phyloP scores from a whole-genome alignment of 2,888 invertebrate genomes.

The Anthophora plumipes region DNA sequence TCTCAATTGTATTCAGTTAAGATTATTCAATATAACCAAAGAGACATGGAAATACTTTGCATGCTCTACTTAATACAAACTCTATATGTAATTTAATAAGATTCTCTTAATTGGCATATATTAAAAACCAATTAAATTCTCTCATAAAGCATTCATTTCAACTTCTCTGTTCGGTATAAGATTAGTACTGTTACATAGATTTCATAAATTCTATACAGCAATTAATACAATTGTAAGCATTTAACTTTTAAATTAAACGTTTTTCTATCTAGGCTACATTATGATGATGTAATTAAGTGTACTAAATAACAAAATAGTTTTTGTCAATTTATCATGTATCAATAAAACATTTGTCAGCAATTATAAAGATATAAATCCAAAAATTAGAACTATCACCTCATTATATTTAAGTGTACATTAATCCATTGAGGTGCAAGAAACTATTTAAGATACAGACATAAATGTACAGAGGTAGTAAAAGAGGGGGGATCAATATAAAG shows the following conservation, averaged over 20 bases:
- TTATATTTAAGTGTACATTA: conserved; percentile 9
- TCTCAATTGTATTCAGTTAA: conserved; percentile 12
- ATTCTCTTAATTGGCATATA: conserved; percentile 58
- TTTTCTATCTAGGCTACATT: neutral
- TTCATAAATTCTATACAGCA: neutral
- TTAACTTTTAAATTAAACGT: neutral
- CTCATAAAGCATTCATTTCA: conserved; percentile 18
- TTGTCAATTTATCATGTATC: neutral
- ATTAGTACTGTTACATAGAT: conserved; percentile 24
- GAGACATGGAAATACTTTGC: conserved; percentile 45
- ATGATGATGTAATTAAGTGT: neutral
- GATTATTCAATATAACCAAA: conserved; percentile 3
- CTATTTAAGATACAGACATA: conserved; percentile 30
- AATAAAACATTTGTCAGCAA: neutral
- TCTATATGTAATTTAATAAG: conserved; percentile 41
- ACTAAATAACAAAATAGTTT: neutral
- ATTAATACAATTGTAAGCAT: conserved; percentile 14
- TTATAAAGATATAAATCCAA: neutral
- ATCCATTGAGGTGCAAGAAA: conserved; percentile 15
- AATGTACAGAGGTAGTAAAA: conserved; percentile 37
- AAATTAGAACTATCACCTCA: neutral
- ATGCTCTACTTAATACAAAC: conserved; percentile 61
- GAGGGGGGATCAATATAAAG: conserved; percentile 79
- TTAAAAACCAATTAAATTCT: conserved; percentile 55
- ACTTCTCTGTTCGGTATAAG: conserved; percentile 7